These are phyloP conservation scores for Hipposideros larvatus DNA, from an alignment of 2,797 vertebrate genomes.

Conservation along the genomic window DNA sequence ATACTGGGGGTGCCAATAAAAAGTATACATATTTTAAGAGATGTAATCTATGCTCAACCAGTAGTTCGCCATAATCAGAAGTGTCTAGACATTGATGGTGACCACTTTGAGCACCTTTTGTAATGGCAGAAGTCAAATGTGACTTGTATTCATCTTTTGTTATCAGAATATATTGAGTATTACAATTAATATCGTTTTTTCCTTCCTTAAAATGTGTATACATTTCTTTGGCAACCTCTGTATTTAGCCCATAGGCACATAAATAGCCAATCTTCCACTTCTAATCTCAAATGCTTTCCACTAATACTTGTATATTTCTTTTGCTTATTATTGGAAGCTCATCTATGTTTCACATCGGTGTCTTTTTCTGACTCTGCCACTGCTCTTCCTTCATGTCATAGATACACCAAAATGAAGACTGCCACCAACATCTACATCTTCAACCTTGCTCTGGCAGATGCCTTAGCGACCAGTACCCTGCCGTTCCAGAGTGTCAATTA, in stretches of 20 bases:
- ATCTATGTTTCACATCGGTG: background rate
- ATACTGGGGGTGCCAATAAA: too few relatives aligned
- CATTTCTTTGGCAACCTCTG: too few relatives aligned
- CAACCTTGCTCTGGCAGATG: slow-evolving; percentile 97
- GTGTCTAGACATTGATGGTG: too few relatives aligned
- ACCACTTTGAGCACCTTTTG: too few relatives aligned
- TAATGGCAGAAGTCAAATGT: too few relatives aligned
- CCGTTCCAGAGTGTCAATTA: slow-evolving; percentile 99
- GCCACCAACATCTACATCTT: slow-evolving; percentile 99
- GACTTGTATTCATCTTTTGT: too few relatives aligned
- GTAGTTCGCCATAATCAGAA: too few relatives aligned
- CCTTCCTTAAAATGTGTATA: too few relatives aligned
- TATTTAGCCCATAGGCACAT: background rate
- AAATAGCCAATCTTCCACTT: background rate
- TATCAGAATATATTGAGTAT: too few relatives aligned
- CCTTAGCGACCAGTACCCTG: slow-evolving; percentile 97
- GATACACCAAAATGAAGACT: slow-evolving; percentile 99
- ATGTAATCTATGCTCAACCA: too few relatives aligned
- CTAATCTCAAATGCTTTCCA: background rate
- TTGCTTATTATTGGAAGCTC: background rate
- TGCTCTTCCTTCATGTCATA: slow-evolving; percentile 81
- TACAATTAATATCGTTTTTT: too few relatives aligned
- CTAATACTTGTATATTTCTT: background rate
- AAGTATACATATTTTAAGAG: too few relatives aligned
- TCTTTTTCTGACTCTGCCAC: background rate